Percentiles rank a stretch among this genome's conserved stretches.
Evolutionary conservation across 2,797 vertebrate species (phyloP).

Genomic region (Tolypeutes matacus): DNA sequence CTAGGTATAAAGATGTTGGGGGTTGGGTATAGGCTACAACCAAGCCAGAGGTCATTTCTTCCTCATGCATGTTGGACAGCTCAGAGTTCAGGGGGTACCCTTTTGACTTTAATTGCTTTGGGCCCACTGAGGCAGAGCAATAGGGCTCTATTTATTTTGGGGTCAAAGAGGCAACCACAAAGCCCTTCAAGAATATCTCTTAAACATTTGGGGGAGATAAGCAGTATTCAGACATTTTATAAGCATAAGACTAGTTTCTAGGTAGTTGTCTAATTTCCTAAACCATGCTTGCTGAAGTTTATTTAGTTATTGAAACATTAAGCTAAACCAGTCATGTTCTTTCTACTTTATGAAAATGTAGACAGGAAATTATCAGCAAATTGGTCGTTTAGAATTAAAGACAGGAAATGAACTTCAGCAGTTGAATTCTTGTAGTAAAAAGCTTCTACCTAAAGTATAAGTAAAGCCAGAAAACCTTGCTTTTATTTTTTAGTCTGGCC

Average conservation of each 20-base stretch:
- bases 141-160: conserved; percentile 80
- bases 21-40: neutral
- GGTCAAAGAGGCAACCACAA: conserved; percentile 83
- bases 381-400: conserved; percentile 87
- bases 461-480: conserved; percentile 83
- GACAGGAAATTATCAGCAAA: conserved; percentile 86
- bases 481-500: conserved; percentile 80
- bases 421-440: conserved; percentile 86
- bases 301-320: conserved; percentile 84
- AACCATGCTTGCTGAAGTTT: conserved; percentile 84
- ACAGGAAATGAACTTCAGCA: conserved; percentile 87
- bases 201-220: conserved; percentile 84
- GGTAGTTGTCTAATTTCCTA: conserved; percentile 86
- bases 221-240: conserved; percentile 82
- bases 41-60: conserved; percentile 57
- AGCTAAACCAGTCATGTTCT: conserved; percentile 85
- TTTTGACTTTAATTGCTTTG: conserved; percentile 83
- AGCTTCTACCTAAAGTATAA: conserved; percentile 84
- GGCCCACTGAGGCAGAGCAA: conserved; percentile 75
- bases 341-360: conserved; percentile 88
- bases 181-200: conserved; percentile 82
- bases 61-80: conserved; percentile 64
- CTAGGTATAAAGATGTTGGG: neutral
- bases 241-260: conserved; percentile 80
- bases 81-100: conserved; percentile 72